Percentiles rank a stretch among this genome's conserved stretches.
These are phyloP conservation scores for Antennarius striatus DNA, from an alignment of 2,113 vertebrate species.

Conservation along the genomic window DNA sequence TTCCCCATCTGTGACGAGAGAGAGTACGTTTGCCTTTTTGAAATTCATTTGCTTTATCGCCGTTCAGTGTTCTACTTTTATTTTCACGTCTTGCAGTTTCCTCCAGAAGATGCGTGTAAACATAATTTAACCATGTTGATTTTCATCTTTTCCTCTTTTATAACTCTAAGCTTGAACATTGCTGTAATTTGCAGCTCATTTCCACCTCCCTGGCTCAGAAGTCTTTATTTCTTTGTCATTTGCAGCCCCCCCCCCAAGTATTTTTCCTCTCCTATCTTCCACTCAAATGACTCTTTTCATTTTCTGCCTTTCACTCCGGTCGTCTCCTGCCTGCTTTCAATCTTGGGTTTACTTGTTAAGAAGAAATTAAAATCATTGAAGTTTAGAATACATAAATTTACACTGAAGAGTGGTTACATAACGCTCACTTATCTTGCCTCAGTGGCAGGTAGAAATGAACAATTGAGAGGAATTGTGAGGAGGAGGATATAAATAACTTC, in stretches of 20 bases:
- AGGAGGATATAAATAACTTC: neutral
- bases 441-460: neutral
- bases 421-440: neutral
- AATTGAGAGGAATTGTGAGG: neutral
- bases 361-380: slow-evolving; percentile 21
- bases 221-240: slow-evolving; percentile 44
- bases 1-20: no score
- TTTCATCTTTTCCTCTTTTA: slow-evolving; percentile 23
- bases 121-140: slow-evolving; percentile 21
- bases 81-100: slow-evolving; percentile 10
- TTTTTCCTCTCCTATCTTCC: slow-evolving; percentile 36
- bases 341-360: slow-evolving; percentile 38
- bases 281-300: slow-evolving; percentile 28
- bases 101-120: slow-evolving; percentile 13
- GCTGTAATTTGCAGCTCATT: slow-evolving; percentile 48
- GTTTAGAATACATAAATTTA: neutral
- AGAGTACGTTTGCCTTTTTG: no score
- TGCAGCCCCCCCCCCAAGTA: slow-evolving; percentile 14
- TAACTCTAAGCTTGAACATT: slow-evolving; percentile 14
- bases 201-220: slow-evolving; percentile 13
- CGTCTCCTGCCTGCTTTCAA: slow-evolving; percentile 8
- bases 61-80: neutral
- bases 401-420: slow-evolving; percentile 7
- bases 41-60: no score
- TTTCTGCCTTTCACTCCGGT: neutral